These are phyloP conservation scores for Geotria australis DNA, from an alignment of 2,797 vertebrate species.

Conservation along the genomic window DNA sequence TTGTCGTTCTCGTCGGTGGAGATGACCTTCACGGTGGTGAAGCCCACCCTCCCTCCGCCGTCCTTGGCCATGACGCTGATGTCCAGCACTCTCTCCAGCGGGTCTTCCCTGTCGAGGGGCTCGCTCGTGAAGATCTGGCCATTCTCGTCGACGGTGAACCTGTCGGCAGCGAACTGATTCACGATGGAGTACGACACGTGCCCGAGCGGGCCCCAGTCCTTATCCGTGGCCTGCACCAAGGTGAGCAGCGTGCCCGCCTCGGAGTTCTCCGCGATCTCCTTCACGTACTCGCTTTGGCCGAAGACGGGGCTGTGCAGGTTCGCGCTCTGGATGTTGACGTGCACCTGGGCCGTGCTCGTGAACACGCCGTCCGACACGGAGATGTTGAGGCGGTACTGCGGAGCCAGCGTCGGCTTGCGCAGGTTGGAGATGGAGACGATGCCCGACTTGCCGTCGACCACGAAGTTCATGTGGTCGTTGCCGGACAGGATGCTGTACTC, in stretches of 20 bases:
- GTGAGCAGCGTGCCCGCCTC: slow-evolving; percentile 40
- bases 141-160: slow-evolving; percentile 45
- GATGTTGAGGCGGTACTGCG: slow-evolving; percentile 38
- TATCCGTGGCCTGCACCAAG: slow-evolving; percentile 44
- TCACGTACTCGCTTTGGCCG: slow-evolving; percentile 51
- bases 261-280: slow-evolving; percentile 67
- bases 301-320: slow-evolving; percentile 73
- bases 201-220: slow-evolving; percentile 44
- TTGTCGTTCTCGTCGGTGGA: slow-evolving; percentile 92
- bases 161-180: slow-evolving; percentile 69
- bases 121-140: slow-evolving; percentile 59
- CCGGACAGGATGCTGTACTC: slow-evolving; percentile 61
- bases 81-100: slow-evolving; percentile 51
- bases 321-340: slow-evolving; percentile 31
- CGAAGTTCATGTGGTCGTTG: slow-evolving; percentile 66
- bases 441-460: slow-evolving; percentile 36
- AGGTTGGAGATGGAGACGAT: slow-evolving; percentile 45
- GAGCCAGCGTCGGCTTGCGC: slow-evolving; percentile 25
- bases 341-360: slow-evolving; percentile 39
- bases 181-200: slow-evolving; percentile 48
- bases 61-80: slow-evolving; percentile 67
- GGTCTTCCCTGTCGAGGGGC: slow-evolving; percentile 61
- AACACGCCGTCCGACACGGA: slow-evolving; percentile 87
- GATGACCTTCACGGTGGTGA: slow-evolving; percentile 67
- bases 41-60: slow-evolving; percentile 64